Percentiles rank a stretch among this genome's conserved stretches.
Conservation (phyloP, 2,888 invertebrate species). For the Oligia fasciuncula region DNA sequence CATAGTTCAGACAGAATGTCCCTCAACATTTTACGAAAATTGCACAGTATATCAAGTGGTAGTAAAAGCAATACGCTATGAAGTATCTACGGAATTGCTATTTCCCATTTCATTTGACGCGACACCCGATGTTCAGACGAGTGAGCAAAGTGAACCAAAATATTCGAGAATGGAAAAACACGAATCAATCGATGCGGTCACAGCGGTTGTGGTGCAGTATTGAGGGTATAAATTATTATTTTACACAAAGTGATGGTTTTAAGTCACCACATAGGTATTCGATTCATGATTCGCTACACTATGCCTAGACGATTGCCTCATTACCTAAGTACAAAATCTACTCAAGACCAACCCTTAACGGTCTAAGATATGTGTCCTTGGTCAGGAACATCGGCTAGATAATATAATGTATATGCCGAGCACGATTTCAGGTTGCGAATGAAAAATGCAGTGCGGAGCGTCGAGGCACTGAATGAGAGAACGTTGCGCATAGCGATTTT, state of each 20-base stretch:
- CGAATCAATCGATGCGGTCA: slow-evolving; percentile 50
- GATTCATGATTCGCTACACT: not conserved
- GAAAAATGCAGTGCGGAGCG: slow-evolving; percentile 84
- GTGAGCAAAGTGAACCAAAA: slow-evolving; percentile 67
- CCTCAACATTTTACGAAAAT: slow-evolving; percentile 41
- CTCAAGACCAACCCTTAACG: slow-evolving; percentile 20
- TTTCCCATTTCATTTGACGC: slow-evolving; percentile 77
- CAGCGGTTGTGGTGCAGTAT: slow-evolving; percentile 31
- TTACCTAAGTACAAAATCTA: slow-evolving; percentile 13
- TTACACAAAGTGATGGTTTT: slow-evolving; percentile 17
- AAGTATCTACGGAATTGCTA: slow-evolving; percentile 71
- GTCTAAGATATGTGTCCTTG: slow-evolving; percentile 43
- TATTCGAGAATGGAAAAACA: slow-evolving; percentile 61
- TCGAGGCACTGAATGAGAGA: slow-evolving; percentile 81
- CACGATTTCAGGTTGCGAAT: slow-evolving; percentile 78
- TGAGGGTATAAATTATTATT: slow-evolving; percentile 31
- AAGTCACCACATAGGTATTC: not conserved
- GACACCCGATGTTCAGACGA: slow-evolving; percentile 71
- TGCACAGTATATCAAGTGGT: slow-evolving; percentile 50
- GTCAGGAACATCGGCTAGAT: slow-evolving; percentile 57
- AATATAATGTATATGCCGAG: slow-evolving; percentile 73
- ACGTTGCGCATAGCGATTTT: slow-evolving; percentile 76
- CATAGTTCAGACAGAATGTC: slow-evolving; percentile 6
- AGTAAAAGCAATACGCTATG: slow-evolving; percentile 58
- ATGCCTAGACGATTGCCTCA: not conserved